Evolutionary conservation across 2,797 vertebrate species (phyloP).

Genomic region (Limnodromus scolopaceus): DNA sequence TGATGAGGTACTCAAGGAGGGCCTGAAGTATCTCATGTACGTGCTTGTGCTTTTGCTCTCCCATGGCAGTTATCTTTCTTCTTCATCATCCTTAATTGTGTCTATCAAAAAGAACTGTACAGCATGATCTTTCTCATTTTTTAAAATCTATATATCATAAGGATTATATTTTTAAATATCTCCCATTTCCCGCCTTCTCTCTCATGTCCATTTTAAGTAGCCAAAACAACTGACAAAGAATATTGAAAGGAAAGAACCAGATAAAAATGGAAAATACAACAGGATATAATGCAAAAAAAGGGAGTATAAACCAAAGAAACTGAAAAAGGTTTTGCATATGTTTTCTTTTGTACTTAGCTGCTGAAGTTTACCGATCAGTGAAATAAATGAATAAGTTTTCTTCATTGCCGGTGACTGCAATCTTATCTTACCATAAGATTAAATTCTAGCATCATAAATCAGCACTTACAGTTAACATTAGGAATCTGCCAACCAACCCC

Average conservation of each 20-base stretch:
- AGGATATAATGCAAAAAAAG: not conserved
- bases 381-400: conserved; percentile 24
- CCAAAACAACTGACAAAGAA: not conserved
- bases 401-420: conserved; percentile 24
- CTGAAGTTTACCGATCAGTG: conserved; percentile 19
- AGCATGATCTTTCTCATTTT: not conserved
- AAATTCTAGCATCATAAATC: conserved; percentile 54
- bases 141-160: not conserved
- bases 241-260: not conserved
- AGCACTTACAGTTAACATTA: conserved; percentile 43
- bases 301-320: not conserved
- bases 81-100: not conserved
- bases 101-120: not conserved
- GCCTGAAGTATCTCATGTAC: not conserved
- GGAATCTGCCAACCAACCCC: not conserved
- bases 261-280: not conserved
- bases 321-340: not conserved
- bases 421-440: not conserved
- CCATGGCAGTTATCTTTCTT: not conserved
- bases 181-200: not conserved
- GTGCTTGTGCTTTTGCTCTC: not conserved
- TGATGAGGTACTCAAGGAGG: not conserved
- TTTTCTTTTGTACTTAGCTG: conserved; percentile 33
- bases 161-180: not conserved
- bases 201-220: not conserved